phyloP scores from a whole-genome alignment of 2,797 vertebrate genomes.

The Periophthalmus magnuspinnatus region DNA sequence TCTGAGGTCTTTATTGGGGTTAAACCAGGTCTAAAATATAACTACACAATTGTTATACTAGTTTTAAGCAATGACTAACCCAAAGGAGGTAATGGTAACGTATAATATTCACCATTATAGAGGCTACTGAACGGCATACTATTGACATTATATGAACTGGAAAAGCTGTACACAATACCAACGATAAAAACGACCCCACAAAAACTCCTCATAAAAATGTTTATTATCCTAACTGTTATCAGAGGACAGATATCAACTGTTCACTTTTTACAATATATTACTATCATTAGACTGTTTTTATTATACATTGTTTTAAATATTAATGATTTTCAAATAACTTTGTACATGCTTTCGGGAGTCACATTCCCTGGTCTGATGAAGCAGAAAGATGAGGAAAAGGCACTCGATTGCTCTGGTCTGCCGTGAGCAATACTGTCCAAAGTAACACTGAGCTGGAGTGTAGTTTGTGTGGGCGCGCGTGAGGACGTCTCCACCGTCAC shows the following conservation, averaged over 20 bases:
- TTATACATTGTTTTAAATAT: slow-evolving; percentile 77
- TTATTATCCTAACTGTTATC: slow-evolving; percentile 76
- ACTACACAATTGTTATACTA: too few species aligned
- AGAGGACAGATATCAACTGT: slow-evolving; percentile 61
- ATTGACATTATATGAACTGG: too few species aligned
- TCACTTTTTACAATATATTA: slow-evolving; percentile 77
- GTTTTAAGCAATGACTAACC: too few species aligned
- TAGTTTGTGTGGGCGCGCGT: slow-evolving; percentile 42
- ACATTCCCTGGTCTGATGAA: slow-evolving; percentile 79
- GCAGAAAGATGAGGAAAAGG: slow-evolving; percentile 84
- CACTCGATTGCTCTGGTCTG: slow-evolving; percentile 84
- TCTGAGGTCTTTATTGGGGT: too few species aligned
- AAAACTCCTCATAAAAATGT: slow-evolving; percentile 61
- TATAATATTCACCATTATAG: too few species aligned
- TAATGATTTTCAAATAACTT: slow-evolving; percentile 77
- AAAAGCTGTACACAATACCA: slow-evolving; percentile 1
- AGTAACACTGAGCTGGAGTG: slow-evolving; percentile 63
- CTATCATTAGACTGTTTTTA: slow-evolving; percentile 70
- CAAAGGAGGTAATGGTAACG: too few species aligned
- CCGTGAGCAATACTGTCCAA: slow-evolving; percentile 80
- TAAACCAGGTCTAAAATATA: too few species aligned
- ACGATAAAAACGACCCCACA: slow-evolving; percentile 4
- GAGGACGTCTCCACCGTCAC: slow-evolving; percentile 37
- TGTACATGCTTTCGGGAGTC: slow-evolving; percentile 84
- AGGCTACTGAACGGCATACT: too few species aligned